A percentile compares a stretch with the other conserved stretches of the same genome.
These are phyloP conservation scores for Cynocephalus volans DNA, from an alignment of 2,113 vertebrate genomes.

Conservation along the genomic window DNA sequence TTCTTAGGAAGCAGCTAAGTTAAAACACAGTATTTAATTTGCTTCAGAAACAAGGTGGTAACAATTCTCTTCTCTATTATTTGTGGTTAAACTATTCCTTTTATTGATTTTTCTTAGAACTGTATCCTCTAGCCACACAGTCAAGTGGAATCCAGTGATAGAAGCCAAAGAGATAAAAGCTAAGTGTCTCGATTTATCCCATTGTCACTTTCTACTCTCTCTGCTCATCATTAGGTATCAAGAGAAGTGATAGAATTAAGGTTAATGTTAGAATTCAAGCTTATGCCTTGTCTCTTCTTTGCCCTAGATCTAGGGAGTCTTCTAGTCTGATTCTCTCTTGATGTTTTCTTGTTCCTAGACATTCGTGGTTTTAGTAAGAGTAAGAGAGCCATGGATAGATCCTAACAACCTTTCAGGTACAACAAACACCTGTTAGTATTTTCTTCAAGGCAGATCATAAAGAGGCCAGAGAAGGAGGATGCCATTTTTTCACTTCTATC, in stretches of 20 bases:
- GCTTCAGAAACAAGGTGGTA: background rate
- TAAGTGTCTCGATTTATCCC: conserved; percentile 55
- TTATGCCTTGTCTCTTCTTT: background rate
- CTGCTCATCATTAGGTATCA: conserved; percentile 11
- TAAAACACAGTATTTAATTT: conserved; percentile 35
- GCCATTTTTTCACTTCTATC: background rate
- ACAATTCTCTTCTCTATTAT: conserved; percentile 24
- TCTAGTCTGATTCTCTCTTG: background rate
- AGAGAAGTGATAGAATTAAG: background rate
- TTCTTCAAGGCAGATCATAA: background rate
- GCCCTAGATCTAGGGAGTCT: background rate
- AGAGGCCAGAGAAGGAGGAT: background rate
- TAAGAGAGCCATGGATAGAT: background rate
- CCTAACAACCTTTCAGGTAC: background rate
- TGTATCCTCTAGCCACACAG: background rate
- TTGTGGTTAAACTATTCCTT: conserved; percentile 26
- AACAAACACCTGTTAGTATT: background rate
- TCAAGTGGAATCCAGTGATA: conserved; percentile 17
- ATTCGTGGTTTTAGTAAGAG: background rate
- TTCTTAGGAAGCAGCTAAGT: background rate
- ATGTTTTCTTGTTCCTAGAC: background rate
- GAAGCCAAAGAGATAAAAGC: conserved; percentile 49
- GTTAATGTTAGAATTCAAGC: background rate
- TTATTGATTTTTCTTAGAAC: conserved; percentile 56
- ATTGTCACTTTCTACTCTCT: background rate